Conservation (phyloP, 2,888 invertebrate genomes). For the Xestia ashworthii region DNA sequence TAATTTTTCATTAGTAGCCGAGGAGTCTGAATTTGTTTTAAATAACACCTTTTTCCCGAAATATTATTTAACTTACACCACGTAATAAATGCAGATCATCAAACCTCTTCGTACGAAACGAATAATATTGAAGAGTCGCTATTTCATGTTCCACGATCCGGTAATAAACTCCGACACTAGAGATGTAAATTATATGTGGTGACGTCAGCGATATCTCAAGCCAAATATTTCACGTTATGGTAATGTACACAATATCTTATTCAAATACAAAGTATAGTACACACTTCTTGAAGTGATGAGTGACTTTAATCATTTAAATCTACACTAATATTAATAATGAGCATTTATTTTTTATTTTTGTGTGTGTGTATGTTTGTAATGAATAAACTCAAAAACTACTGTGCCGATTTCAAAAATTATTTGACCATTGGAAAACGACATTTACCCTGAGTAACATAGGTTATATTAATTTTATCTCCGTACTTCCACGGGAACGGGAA, state of each 20-base stretch:
- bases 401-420: no score
- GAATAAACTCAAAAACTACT: no score
- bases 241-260: neutral
- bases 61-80: conserved; percentile 6
- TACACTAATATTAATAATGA: no score
- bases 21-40: neutral
- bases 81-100: neutral
- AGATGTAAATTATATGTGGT: conserved; percentile 33
- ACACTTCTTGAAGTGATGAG: no score
- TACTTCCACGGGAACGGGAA: no score
- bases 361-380: no score
- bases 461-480: no score
- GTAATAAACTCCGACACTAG: conserved; percentile 29
- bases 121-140: conserved; percentile 16
- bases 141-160: conserved; percentile 9
- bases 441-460: no score
- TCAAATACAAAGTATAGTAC: neutral
- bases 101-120: neutral
- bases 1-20: no score
- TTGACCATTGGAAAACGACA: no score
- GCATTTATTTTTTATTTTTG: no score
- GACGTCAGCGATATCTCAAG: conserved; percentile 28
- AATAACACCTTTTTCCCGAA: neutral
- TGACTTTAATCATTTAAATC: no score
- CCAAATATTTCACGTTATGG: neutral